Conservation (phyloP, 2,888 invertebrate genomes). For the Oscheius myriophilus region DNA sequence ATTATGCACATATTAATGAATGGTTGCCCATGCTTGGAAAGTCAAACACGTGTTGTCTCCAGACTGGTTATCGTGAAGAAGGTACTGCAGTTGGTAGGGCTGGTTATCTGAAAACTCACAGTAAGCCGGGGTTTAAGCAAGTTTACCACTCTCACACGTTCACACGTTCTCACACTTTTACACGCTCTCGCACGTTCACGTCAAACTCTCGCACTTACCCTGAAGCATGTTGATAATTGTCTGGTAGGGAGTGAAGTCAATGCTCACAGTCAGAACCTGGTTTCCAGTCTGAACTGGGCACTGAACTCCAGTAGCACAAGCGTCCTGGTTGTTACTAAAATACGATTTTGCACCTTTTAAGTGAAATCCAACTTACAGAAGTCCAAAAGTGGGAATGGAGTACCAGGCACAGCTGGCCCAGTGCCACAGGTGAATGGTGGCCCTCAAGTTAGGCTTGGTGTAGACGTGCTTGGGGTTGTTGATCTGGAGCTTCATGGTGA, state of each 20-base stretch:
- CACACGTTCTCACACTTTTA: too few relatives aligned
- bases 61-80: constrained; percentile 39
- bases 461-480: constrained; percentile 45
- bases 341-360: not conserved
- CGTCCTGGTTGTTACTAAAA: constrained; percentile 41
- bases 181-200: too few relatives aligned
- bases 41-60: constrained; percentile 40
- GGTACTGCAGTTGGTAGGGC: constrained; percentile 46
- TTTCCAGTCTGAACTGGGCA: constrained; percentile 46
- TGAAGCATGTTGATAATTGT: constrained; percentile 48
- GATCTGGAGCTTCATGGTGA: constrained; percentile 53
- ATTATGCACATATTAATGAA: constrained; percentile 1
- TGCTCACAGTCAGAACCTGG: constrained; percentile 37
- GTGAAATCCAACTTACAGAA: constrained; percentile 32
- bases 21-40: constrained; percentile 41
- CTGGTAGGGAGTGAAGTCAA: constrained; percentile 45
- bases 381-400: constrained; percentile 54
- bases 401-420: constrained; percentile 55
- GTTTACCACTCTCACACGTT: too few relatives aligned
- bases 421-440: constrained; percentile 57
- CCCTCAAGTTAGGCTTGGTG: constrained; percentile 43
- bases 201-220: constrained; percentile 14
- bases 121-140: too few relatives aligned
- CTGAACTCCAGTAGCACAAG: constrained; percentile 45
- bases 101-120: constrained; percentile 34